These are phyloP conservation scores for Drosophila helvetica DNA, from an alignment of 2,888 invertebrate genomes.

Conservation along the genomic window DNA sequence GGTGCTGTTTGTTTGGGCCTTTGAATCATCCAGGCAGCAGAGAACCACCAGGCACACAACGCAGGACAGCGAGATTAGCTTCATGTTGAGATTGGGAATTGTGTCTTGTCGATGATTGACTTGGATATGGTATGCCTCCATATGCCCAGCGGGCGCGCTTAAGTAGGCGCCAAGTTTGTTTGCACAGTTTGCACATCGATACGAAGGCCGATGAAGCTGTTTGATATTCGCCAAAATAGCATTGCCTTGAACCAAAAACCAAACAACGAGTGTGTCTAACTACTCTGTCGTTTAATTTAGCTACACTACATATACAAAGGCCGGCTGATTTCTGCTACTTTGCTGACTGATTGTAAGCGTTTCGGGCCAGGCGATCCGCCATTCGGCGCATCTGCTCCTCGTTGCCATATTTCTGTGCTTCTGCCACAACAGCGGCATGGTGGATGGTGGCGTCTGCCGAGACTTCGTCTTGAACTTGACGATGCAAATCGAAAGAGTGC, in stretches of 20 bases:
- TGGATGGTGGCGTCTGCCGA: constrained; percentile 85
- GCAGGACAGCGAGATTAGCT: constrained; percentile 6
- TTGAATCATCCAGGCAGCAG: constrained; percentile 19
- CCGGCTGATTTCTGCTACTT: constrained; percentile 39
- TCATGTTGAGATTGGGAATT: constrained; percentile 29
- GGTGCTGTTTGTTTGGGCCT: constrained; percentile 1
- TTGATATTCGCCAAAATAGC: constrained; percentile 18
- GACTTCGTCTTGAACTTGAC: constrained; percentile 84
- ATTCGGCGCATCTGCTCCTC: constrained; percentile 84
- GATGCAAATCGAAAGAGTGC: constrained; percentile 85
- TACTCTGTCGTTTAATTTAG: constrained; percentile 38
- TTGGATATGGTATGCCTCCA: constrained; percentile 37
- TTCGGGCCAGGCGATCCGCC: constrained; percentile 67
- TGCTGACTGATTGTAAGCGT: constrained; percentile 46
- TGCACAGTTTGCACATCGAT: constrained; percentile 48
- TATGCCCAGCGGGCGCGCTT: constrained; percentile 16
- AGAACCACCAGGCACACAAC: constrained; percentile 20
- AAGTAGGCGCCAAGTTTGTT: constrained; percentile 40
- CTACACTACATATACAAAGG: constrained; percentile 1
- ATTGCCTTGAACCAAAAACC: constrained; percentile 39
- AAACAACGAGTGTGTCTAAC: constrained; percentile 11
- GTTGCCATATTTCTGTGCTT: constrained; percentile 86
- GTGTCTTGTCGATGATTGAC: background rate
- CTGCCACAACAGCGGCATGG: constrained; percentile 85
- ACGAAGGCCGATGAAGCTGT: constrained; percentile 21